Base-by-base conservation (phyloP, 2,113 vertebrate genomes). In the Barnardius zonarius region DNA sequence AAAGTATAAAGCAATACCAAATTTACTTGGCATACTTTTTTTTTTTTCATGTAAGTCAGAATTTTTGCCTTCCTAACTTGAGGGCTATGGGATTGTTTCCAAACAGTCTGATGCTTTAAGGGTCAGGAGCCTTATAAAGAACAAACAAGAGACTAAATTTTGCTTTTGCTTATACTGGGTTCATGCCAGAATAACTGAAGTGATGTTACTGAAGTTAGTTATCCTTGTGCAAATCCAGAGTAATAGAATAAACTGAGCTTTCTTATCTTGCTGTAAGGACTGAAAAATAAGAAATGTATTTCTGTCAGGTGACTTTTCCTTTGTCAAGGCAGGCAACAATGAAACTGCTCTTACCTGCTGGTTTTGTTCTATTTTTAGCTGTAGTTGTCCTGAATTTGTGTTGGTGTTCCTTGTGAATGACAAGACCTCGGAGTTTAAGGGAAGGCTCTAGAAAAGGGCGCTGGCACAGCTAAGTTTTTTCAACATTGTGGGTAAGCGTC, bases 91-190 rank as follows among this genome's bases (percentile, higher is more conserved):
- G 89, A 87, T 82, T 78, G 78, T 57, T 92, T 96, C 91, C 91
- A 91, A 91, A 64, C 27, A 73, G 82, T 59, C 67, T 95, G 93
- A 80, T 95, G 67, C 24, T 88, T 69, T 66, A 39, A 76, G 95
- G 91, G 74, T 91, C 94, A 88, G 93, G 41, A 81, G 25, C 94
- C 82, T 91, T 54, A 15, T 33, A 82, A 93, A 95, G 91, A 85
- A 85, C 93, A 94, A 95, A 95, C 81, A 93, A 87, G 76, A 64
- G 70, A 57, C 93, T 94, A 91, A 95, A 92, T 95, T 92, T 80
- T 95, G 84, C 89, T 94, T 92, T 85, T 94, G 91, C 87, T 94
- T 94, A 54, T 1, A 3, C 63, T 92, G 96, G 70, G 19, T 77
- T 87, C 7, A 2, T 76, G 90, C 96, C 94, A 95, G 84, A 94